Base-by-base conservation (phyloP, 2,888 invertebrate genomes). In the Euclidia mi region DNA sequence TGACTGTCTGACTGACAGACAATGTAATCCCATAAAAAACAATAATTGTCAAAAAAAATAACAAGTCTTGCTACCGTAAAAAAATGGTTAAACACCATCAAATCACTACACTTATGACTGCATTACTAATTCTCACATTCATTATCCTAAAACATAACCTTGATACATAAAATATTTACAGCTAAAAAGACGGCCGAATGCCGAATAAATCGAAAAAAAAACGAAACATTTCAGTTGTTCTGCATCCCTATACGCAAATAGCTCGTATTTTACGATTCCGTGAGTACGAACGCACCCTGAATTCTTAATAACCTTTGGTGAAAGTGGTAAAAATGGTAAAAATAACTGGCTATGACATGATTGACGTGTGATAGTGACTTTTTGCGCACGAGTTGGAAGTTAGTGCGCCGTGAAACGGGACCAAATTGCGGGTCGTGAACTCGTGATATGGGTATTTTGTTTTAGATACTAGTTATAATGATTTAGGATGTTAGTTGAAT, bases 161-260 rank as follows among this genome's bases (percentile, higher is more conserved):
- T 53, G 35, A 48, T 45, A 48, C 51, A 71, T 77, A 78, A 77
- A 74, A 67, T 71, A 70, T 76, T 78, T 77, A 79, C 46, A 56
- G 42, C 37, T 29, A 45, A 71, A n/a, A 74, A 69, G 65, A 71
- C 70, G 58, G 52, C 47, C 29, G n/a, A 52, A 56, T 45, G 57
- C 45, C 18, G 49, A 47, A 58, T 66, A 65, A 56, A 69, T 66
- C 63, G 62, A 60, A 58, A 75, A n/a, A n/a, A 59, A 68, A 65
- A 56, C 53, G 58, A 56, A 69, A 65, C 71, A 63, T 65, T 76
- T 64, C 62, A 70, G 61, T 63, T 57, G 59, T 50, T 42, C 42
- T 59, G 48, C 56, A 55, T 63, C 41, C 60, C 61, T 48, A 64
- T 72, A 79, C 56, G 76, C 76, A 77, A 77, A 77, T 79, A 74